Conservation (phyloP, 2,888 invertebrate species). For the Ptilodon capucinus region DNA sequence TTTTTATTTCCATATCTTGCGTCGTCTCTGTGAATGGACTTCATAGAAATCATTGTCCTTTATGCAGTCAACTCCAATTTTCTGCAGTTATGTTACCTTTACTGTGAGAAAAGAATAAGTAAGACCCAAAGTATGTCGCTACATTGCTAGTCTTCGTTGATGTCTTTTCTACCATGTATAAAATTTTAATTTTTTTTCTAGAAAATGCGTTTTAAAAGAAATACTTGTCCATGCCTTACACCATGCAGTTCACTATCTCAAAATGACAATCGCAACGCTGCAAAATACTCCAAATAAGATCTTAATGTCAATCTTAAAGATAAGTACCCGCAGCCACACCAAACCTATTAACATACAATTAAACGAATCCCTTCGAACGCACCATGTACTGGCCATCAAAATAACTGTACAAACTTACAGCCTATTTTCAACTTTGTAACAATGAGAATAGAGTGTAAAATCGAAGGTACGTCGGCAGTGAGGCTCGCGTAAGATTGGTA, state of each 20-base stretch:
- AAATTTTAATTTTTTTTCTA: no score
- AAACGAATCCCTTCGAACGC: slow-evolving; percentile 38
- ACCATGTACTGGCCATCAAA: slow-evolving; percentile 31
- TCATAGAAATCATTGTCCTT: no score
- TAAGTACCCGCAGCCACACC: slow-evolving; percentile 6
- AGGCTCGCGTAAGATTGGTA: slow-evolving; percentile 44
- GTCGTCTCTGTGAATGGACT: neutral
- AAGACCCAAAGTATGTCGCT: no score
- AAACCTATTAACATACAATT: slow-evolving; percentile 38
- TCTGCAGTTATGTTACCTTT: no score
- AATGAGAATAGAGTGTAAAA: neutral
- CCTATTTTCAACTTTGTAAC: slow-evolving; percentile 5
- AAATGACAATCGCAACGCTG: no score
- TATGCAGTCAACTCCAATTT: no score
- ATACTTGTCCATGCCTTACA: no score
- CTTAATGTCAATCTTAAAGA: no score
- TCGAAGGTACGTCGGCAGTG: slow-evolving; percentile 11
- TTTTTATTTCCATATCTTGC: neutral
- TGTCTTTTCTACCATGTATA: slow-evolving; percentile 27
- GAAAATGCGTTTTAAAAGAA: no score
- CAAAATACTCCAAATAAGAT: no score
- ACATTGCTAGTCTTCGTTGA: slow-evolving; percentile 19
- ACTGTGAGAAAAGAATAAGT: no score
- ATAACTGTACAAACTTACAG: slow-evolving; percentile 8
- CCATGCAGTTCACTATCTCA: no score